These are phyloP conservation scores for Phaenicophaeus curvirostris DNA, from an alignment of 2,797 vertebrate genomes.

Conservation along the genomic window DNA sequence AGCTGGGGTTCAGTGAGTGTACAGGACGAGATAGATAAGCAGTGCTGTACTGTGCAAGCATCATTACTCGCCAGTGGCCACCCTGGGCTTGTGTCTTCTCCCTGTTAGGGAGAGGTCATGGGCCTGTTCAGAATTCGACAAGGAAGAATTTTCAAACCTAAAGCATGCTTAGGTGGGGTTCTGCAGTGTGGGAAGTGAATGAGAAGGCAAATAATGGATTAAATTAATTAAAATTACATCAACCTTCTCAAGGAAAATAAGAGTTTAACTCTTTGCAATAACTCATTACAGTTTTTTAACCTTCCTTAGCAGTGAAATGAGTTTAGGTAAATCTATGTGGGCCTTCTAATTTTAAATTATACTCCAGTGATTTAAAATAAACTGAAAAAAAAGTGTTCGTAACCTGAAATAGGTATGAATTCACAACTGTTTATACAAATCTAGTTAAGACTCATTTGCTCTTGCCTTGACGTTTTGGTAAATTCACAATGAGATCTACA, in stretches of 20 bases:
- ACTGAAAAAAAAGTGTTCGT: background rate
- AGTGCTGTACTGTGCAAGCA: background rate
- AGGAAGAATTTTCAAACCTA: background rate
- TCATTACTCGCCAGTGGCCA: accelerated
- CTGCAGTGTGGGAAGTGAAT: background rate
- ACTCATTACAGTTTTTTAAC: background rate
- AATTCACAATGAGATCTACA: background rate
- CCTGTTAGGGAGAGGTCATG: background rate
- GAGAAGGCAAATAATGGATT: background rate
- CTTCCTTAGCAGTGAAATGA: background rate
- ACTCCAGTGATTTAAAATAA: background rate
- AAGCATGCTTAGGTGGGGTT: background rate
- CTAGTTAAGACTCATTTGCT: background rate
- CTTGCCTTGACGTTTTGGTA: background rate
- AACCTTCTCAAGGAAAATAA: background rate
- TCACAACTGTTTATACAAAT: background rate
- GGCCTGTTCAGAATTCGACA: background rate
- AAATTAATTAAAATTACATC: background rate
- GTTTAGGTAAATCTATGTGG: background rate
- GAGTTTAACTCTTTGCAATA: background rate
- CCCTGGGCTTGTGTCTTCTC: accelerated
- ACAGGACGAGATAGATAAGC: background rate
- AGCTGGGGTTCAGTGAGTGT: background rate
- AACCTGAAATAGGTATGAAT: background rate
- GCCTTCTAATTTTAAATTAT: background rate